Conservation (phyloP, 2,113 vertebrate genomes). For the Lagopus muta region DNA sequence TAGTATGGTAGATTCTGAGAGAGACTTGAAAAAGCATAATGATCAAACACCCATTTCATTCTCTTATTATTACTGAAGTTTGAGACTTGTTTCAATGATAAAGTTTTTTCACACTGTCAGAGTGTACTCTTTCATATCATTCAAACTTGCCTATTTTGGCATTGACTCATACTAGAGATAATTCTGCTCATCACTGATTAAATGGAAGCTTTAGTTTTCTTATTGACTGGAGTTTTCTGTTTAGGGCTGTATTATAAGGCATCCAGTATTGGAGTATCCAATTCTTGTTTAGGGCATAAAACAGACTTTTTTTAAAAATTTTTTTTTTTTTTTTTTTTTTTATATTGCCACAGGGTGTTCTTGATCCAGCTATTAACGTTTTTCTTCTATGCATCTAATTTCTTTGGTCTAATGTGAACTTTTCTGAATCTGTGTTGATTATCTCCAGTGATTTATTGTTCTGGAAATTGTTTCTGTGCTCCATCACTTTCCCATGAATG, state of each 20-base stretch:
- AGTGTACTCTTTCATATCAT: background rate
- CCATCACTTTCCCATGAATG: background rate
- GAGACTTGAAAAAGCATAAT: slow-evolving; percentile 7
- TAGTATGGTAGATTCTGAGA: slow-evolving; percentile 13
- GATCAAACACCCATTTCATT: slow-evolving; percentile 19
- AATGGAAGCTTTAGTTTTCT: background rate
- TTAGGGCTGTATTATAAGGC: background rate
- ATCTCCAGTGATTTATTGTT: background rate
- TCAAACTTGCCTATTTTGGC: background rate
- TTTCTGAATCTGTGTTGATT: background rate
- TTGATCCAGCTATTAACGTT: background rate
- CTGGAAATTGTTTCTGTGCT: background rate
- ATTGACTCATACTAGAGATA: background rate
- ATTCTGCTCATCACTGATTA: background rate
- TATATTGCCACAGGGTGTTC: background rate
- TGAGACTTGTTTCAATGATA: slow-evolving; percentile 34
- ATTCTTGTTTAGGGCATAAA: background rate
- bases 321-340: background rate
- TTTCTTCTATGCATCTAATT: background rate
- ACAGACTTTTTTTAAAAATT: background rate
- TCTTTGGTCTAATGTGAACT: background rate
- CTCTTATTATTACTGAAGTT: background rate
- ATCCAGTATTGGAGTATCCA: background rate
- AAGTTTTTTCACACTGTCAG: slow-evolving; percentile 36
- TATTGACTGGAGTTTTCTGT: background rate